Evolutionary conservation across 2,113 vertebrate genomes (phyloP).

Genomic region (Tilapia sparmanii): DNA sequence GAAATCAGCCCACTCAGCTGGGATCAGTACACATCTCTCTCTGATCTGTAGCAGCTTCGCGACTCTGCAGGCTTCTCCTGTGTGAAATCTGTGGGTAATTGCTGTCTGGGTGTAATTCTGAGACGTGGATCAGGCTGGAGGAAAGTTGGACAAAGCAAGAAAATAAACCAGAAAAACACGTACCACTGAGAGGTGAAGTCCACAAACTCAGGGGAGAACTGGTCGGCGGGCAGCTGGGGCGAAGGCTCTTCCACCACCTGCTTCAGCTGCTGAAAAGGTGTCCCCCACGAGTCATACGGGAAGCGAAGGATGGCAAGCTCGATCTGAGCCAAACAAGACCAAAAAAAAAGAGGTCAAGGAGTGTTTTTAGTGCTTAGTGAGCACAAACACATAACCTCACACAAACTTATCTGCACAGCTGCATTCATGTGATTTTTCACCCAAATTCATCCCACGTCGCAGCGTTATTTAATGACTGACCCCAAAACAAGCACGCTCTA

Average conservation of each 20-base stretch:
- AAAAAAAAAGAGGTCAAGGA: neutral
- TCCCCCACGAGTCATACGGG: constrained; percentile 93
- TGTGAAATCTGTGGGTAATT: neutral
- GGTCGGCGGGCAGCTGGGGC: constrained; percentile 83
- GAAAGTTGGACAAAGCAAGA: neutral
- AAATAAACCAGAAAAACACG: neutral
- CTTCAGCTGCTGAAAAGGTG: constrained; percentile 96
- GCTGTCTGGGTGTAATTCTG: neutral
- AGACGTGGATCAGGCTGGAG: neutral
- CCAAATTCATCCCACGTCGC: fast-evolving
- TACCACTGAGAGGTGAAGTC: constrained; percentile 95
- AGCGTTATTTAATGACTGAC: neutral
- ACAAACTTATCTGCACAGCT: neutral
- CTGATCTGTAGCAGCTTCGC: neutral
- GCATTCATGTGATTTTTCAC: neutral
- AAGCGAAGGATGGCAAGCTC: constrained; percentile 92
- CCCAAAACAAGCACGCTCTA: fast-evolving
- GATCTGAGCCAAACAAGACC: constrained; percentile 67
- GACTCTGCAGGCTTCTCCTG: neutral
- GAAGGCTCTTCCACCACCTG: constrained; percentile 96
- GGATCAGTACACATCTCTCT: neutral
- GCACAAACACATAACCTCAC: fast-evolving
- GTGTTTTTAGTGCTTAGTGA: fast-evolving
- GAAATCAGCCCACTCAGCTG: neutral
- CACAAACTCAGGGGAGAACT: constrained; percentile 87